phyloP scores from a whole-genome alignment of 2,888 invertebrate genomes.

The Rhynchonema sp. region DNA sequence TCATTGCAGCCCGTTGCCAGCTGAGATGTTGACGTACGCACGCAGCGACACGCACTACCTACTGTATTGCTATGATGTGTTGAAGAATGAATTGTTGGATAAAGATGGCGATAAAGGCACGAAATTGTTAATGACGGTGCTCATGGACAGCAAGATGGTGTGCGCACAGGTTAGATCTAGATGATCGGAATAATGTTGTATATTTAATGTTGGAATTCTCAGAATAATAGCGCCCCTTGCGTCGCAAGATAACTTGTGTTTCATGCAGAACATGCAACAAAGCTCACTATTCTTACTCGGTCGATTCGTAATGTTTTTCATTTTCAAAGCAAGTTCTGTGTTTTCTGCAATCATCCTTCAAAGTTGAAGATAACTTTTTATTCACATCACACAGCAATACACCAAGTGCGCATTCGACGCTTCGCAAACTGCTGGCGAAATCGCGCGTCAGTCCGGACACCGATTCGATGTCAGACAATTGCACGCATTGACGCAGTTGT shows the following conservation, averaged over 20 bases:
- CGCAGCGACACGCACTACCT: conserved; percentile 84
- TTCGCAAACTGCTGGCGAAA: not conserved
- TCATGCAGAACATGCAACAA: no score
- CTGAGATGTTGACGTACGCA: conserved; percentile 60
- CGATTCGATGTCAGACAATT: conserved; percentile 64
- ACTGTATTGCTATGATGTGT: conserved; percentile 60
- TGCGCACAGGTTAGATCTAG: not conserved
- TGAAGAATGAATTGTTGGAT: conserved; percentile 53
- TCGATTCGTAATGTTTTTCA: no score
- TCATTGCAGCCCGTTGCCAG: conserved; percentile 51
- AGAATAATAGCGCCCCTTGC: no score
- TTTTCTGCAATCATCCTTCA: not conserved
- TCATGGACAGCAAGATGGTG: not conserved
- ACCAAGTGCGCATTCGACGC: not conserved
- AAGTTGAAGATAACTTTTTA: not conserved
- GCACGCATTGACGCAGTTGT: conserved; percentile 45
- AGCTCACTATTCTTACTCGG: no score
- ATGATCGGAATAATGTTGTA: no score
- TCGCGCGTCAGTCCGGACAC: conserved; percentile 29
- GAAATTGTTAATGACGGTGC: no score
- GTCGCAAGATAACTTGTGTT: no score
- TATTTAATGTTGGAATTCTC: no score
- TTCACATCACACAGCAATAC: not conserved
- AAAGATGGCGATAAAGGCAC: no score
- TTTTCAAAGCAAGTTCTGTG: no score